Evolutionary conservation across 2,113 vertebrate genomes (phyloP), one percentile per base, ranked within the genome.

Genomic region (Typhlomys cinereus): DNA sequence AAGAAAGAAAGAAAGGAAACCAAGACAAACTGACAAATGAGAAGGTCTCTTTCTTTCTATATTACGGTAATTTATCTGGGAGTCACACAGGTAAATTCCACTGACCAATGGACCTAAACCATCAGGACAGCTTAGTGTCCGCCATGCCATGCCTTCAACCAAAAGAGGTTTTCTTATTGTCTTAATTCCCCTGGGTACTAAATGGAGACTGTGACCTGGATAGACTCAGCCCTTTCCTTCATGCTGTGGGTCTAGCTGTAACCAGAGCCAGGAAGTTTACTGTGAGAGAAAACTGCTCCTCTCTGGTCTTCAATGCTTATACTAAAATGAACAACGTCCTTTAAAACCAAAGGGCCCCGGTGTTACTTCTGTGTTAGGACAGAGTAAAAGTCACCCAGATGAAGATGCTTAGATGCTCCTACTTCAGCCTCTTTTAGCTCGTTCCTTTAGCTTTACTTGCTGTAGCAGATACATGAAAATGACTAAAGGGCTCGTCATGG

Each of bases 401-500:
- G 12, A 86, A 85, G 82, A 61, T 86, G 66, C 61, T 14, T 81
- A 93, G 84, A 80, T 57, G 48, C 76, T 46, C 73, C 71, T 52
- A 84, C 71, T 89, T 92, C 87, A 79, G 17, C 59, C 50, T 70
- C 27, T 79, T 80, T 85, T 71, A 85, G 67, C 69, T 15, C 1
- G 85, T 91, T 71, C 66, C 85, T 75, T 95, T 91, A 67, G 67
- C 46, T 92, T 96, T 89, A 96, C 95, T 96, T 89, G 81, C 74
- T 89, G 84, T 92, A 89, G 84, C 95, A 94, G 93, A 89, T 84
- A 84, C 75, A 88, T 90, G 94, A 91, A 96, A 93, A 87, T 95
- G 91, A 96, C 91, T 89, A 91, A 91, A 94, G 95, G 59, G 29
- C 50, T 71, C 85, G 95, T 97, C 91, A 82, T 74, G 66, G 92